Conservation (phyloP, 2,113 vertebrate species). For the Nibea albiflora region DNA sequence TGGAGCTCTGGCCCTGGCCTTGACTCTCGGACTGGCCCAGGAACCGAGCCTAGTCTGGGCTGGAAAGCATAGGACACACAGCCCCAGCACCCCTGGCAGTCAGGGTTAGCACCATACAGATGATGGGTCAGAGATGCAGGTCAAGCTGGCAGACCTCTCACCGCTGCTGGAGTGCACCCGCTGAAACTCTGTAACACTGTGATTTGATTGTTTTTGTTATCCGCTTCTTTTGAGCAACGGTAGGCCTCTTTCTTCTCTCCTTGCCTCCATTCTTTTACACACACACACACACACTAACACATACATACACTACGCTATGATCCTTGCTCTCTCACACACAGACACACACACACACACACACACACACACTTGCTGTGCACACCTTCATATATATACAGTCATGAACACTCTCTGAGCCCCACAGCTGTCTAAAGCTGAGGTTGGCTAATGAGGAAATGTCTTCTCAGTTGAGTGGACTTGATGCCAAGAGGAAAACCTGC, state of each 20-base stretch:
- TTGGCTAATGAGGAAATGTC: conserved; percentile 85
- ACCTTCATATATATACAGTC: conserved; percentile 65
- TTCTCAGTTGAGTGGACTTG: conserved; percentile 83
- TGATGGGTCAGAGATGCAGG: conserved; percentile 62
- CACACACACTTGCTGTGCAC: conserved; percentile 40
- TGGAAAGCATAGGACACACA: conserved; percentile 50
- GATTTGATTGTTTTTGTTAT: conserved; percentile 55
- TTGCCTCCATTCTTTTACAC: conserved; percentile 39
- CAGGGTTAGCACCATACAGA: conserved; percentile 57
- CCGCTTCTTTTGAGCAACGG: conserved; percentile 20
- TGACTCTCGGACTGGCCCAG: conserved; percentile 61
- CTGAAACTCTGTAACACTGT: conserved; percentile 31
- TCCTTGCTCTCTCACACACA: conserved; percentile 21
- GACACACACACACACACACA: background rate
- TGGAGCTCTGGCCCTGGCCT: conserved; percentile 61
- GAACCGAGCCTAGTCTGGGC: conserved; percentile 41
- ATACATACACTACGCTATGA: conserved; percentile 45
- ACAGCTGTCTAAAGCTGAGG: conserved; percentile 82
- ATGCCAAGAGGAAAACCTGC: conserved; percentile 83
- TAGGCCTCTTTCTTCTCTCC: conserved; percentile 42
- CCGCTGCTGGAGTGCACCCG: conserved; percentile 1
- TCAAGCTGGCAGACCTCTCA: conserved; percentile 62
- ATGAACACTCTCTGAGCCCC: conserved; percentile 73
- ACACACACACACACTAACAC: conserved; percentile 31
- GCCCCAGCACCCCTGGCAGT: conserved; percentile 52